phyloP scores from a whole-genome alignment of 2,888 invertebrate species.

The Brachycybe producta region DNA sequence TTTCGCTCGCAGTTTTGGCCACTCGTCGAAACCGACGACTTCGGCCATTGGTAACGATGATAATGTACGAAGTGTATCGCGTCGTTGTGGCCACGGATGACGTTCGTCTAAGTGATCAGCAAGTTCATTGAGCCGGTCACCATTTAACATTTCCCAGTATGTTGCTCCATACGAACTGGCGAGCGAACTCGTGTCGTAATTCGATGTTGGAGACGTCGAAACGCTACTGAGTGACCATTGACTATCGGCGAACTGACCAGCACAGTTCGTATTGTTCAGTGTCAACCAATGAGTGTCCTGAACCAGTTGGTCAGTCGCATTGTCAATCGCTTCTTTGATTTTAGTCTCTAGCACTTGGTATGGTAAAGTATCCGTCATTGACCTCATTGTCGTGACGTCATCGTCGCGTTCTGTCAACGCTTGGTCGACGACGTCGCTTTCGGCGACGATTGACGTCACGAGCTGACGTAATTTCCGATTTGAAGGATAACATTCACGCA shows the following conservation, averaged over 20 bases:
- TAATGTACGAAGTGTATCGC: not conserved
- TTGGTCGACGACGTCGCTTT: not conserved
- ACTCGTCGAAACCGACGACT: not conserved
- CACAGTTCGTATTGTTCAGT: not conserved
- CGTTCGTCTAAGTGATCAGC: not conserved
- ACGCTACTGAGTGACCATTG: not conserved
- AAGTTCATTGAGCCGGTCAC: not conserved
- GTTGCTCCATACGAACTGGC: conserved; percentile 2
- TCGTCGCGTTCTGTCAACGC: not conserved
- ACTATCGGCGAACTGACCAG: not conserved
- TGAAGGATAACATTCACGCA: not conserved
- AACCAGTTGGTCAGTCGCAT: not conserved
- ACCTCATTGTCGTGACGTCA: not conserved
- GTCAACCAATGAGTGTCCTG: not conserved
- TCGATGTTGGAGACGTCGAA: not conserved
- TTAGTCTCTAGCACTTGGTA: not conserved
- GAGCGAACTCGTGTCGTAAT: conserved; percentile 2
- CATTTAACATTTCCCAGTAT: conserved; percentile 8
- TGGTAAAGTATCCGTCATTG: not conserved
- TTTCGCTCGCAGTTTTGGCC: not conserved
- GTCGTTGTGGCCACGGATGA: not conserved
- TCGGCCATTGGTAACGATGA: not conserved
- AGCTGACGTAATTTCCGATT: not conserved
- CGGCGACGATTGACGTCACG: not conserved
- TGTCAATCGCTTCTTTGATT: not conserved